A percentile compares a stretch with the other conserved stretches of the same genome.
Conservation (phyloP, 1,140 invertebrate species). For the Phymorhynchus buccinoides region DNA sequence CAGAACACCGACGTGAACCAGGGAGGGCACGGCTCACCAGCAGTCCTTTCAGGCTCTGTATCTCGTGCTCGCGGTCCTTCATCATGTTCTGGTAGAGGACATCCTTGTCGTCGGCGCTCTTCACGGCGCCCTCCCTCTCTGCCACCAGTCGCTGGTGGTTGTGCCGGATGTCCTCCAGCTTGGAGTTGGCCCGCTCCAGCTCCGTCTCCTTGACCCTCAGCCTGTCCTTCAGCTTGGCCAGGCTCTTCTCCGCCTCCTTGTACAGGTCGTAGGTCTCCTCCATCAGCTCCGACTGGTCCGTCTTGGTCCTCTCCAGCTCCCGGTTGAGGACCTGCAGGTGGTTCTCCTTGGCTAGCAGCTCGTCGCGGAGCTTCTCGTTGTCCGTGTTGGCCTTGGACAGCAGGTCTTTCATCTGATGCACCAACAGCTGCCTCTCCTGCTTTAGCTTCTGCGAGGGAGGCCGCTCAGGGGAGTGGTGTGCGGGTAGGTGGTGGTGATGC, state of each 20-base stretch:
- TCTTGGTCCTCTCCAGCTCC: conserved; percentile 43
- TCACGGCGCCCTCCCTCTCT: conserved; percentile 5
- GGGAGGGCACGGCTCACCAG: conserved; percentile 14
- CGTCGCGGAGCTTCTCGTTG: conserved; percentile 43
- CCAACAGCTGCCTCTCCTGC: conserved; percentile 42
- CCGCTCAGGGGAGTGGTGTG: background rate
- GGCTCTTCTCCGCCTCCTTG: conserved; percentile 44
- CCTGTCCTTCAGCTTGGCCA: conserved; percentile 42
- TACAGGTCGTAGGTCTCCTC: conserved; percentile 49
- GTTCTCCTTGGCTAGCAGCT: conserved; percentile 38
- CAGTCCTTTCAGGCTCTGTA: background rate
- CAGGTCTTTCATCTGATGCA: conserved; percentile 47
- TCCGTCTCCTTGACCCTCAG: conserved; percentile 31
- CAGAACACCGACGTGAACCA: too few relatives aligned
- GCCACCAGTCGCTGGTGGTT: conserved; percentile 9
- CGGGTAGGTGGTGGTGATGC: background rate
- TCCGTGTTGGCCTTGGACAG: conserved; percentile 44
- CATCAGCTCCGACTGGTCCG: conserved; percentile 45
- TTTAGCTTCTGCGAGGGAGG: conserved; percentile 40
- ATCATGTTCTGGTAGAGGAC: conserved; percentile 26
- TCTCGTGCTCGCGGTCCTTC: conserved; percentile 30
- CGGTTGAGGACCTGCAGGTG: conserved; percentile 42
- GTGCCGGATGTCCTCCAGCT: conserved; percentile 27
- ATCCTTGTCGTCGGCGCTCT: conserved; percentile 22
- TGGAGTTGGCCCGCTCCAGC: conserved; percentile 34